phyloP scores from a whole-genome alignment of 1,140 invertebrate species.

The Anthonomus grandis region DNA sequence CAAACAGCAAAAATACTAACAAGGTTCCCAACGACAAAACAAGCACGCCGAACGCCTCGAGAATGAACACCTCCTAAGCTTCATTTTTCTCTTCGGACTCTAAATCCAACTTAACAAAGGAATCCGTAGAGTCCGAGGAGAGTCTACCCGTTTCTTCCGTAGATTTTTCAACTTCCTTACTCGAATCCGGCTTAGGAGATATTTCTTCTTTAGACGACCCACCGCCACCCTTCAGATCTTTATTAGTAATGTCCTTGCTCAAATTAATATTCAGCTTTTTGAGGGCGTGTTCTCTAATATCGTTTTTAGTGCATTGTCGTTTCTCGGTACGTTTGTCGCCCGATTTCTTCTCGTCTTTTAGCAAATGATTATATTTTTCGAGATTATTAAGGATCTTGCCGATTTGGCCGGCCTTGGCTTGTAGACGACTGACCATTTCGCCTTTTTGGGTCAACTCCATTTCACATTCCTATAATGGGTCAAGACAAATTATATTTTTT shows the following conservation, averaged over 20 bases:
- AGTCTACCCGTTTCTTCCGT: constrained; percentile 16
- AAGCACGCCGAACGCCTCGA: background rate
- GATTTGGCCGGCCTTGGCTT: constrained; percentile 86
- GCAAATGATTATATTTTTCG: constrained; percentile 75
- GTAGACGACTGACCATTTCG: constrained; percentile 84
- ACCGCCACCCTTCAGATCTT: background rate
- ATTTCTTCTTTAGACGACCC: background rate
- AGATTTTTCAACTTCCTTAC: constrained; percentile 5
- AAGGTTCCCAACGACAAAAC: constrained; percentile 2
- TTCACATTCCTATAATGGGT: constrained; percentile 77
- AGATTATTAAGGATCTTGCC: constrained; percentile 85
- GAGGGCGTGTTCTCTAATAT: constrained; percentile 28
- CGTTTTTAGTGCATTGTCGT: constrained; percentile 14
- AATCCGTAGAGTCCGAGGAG: constrained; percentile 37
- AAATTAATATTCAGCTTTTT: constrained; percentile 13
- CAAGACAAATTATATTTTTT: too few relatives aligned
- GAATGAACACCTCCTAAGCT: constrained; percentile 5
- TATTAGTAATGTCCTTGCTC: background rate
- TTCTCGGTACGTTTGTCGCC: constrained; percentile 29
- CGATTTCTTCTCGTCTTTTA: constrained; percentile 55
- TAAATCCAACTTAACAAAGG: constrained; percentile 39
- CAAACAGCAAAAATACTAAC: constrained; percentile 2
- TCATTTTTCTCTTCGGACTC: constrained; percentile 27
- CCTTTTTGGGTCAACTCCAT: constrained; percentile 87
- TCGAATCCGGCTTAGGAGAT: background rate